Evolutionary conservation across 2,797 vertebrate genomes (phyloP).

Genomic region (Hydrophis major): DNA sequence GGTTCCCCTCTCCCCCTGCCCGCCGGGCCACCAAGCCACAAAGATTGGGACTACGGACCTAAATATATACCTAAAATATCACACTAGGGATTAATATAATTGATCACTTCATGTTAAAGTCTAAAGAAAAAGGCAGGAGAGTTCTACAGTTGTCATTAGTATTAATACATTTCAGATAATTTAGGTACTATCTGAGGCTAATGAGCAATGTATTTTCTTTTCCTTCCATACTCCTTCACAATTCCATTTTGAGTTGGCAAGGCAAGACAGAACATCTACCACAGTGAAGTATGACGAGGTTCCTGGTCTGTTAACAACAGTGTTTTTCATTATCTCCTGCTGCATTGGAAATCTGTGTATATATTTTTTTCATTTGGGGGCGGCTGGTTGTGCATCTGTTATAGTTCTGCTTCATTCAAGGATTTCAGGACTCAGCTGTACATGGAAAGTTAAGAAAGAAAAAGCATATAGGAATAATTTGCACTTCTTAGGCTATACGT

Average conservation of each 20-base stretch:
- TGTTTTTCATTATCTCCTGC: background rate
- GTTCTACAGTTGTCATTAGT: background rate
- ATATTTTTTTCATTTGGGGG: background rate
- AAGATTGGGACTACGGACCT: background rate
- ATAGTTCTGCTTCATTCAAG: background rate
- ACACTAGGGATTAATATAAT: background rate
- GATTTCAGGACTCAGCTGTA: background rate
- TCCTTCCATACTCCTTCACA: background rate
- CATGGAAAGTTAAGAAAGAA: background rate
- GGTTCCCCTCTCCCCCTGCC: too few relatives aligned
- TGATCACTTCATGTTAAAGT: background rate
- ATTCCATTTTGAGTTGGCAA: background rate
- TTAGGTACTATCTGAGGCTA: background rate
- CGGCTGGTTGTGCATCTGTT: background rate
- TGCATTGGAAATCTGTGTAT: background rate
- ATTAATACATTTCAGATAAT: background rate
- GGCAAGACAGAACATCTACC: background rate
- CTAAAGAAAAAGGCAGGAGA: background rate
- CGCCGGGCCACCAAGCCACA: too few relatives aligned
- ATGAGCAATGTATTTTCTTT: background rate
- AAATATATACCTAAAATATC: background rate
- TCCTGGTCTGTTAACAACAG: background rate
- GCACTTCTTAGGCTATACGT: background rate
- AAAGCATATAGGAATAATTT: conserved; percentile 1
- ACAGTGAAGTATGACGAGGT: background rate